phyloP scores from a whole-genome alignment of 2,797 vertebrate species.

The Sebastes minor region DNA sequence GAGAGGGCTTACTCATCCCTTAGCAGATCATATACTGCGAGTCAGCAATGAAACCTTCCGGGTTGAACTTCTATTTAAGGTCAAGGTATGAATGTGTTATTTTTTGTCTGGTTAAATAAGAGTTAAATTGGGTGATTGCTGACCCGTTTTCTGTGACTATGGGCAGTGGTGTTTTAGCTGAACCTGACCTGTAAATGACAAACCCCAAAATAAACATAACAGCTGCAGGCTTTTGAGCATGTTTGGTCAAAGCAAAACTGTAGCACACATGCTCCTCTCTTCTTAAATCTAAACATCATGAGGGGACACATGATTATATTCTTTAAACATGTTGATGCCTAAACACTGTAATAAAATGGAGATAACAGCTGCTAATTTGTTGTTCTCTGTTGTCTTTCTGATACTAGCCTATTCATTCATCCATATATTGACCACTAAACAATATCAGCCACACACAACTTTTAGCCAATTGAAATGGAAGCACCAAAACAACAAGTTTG shows the following conservation, averaged over 20 bases:
- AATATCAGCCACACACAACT: constrained; percentile 24
- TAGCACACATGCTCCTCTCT: background rate
- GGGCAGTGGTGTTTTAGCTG: constrained; percentile 54
- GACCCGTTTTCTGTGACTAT: constrained; percentile 64
- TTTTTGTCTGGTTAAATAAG: background rate
- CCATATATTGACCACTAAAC: background rate
- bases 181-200: constrained; percentile 67
- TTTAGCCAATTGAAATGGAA: background rate
- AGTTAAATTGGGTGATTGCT: constrained; percentile 28
- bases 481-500: constrained; percentile 5
- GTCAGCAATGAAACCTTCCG: background rate
- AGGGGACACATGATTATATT: background rate
- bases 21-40: constrained; percentile 8
- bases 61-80: background rate
- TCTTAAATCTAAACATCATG: background rate
- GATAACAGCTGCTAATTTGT: background rate
- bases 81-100: constrained; percentile 6
- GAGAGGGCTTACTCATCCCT: constrained; percentile 18
- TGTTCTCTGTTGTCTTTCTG: background rate
- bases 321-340: background rate
- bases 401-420: background rate
- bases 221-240: constrained; percentile 46
- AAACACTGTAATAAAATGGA: background rate
- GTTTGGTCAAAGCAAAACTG: constrained; percentile 13
- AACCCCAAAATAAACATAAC: constrained; percentile 61